Percentiles rank a stretch among this genome's conserved stretches.
Evolutionary conservation across 2,113 vertebrate species (phyloP).

Genomic region (Canis aureus): DNA sequence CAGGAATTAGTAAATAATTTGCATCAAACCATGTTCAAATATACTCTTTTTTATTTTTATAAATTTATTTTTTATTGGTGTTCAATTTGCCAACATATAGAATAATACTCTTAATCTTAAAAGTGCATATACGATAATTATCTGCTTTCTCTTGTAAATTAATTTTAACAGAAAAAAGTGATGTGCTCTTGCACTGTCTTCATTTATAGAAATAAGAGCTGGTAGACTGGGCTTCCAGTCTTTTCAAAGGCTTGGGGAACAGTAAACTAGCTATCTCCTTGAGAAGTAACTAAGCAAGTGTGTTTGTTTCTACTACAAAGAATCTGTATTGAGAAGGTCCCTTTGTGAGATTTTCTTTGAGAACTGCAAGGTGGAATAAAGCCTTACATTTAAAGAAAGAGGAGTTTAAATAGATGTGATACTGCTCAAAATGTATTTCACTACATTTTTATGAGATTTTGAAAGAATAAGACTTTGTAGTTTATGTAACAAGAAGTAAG

Average conservation of each 20-base stretch:
- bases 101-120: background rate
- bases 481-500: background rate
- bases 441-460: background rate
- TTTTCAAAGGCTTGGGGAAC: background rate
- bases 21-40: background rate
- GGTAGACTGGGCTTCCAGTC: background rate
- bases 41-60: no score
- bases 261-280: background rate
- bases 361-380: background rate
- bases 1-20: background rate
- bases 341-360: background rate
- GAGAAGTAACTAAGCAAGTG: background rate
- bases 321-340: fast-evolving
- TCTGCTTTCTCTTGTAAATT: background rate
- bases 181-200: no score
- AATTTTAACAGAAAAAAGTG: background rate
- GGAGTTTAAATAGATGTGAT: background rate
- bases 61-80: no score
- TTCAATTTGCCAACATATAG: no score
- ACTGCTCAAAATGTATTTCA: background rate
- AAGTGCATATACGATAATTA: background rate
- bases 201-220: background rate
- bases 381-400: background rate
- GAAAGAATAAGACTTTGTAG: background rate
- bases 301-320: background rate